Conservation (phyloP, 2,888 invertebrate genomes). For the Pteria penguin region DNA sequence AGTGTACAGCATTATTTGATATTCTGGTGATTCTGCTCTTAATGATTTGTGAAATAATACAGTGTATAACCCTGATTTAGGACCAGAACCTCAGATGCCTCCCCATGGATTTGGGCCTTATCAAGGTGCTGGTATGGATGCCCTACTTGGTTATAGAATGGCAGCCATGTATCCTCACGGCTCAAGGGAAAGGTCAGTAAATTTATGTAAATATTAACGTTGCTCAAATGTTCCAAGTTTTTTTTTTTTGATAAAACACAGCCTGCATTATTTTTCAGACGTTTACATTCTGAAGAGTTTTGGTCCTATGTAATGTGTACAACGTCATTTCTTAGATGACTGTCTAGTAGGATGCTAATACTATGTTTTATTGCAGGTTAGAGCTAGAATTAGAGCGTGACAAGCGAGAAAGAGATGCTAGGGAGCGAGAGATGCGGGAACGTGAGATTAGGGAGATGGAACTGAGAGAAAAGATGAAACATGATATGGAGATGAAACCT, state of each 20-base stretch:
- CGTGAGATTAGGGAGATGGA: slow-evolving; percentile 85
- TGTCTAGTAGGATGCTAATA: no score
- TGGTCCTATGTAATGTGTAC: no score
- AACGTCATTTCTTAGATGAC: no score
- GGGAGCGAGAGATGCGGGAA: slow-evolving; percentile 79
- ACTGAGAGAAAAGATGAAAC: slow-evolving; percentile 91
- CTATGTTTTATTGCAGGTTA: slow-evolving; percentile 70
- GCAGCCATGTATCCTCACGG: slow-evolving; percentile 86
- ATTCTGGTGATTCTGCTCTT: neutral
- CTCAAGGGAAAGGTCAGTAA: slow-evolving; percentile 82
- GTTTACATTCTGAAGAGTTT: no score
- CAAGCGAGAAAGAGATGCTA: slow-evolving; percentile 83
- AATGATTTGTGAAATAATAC: no score
- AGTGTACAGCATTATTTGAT: no score
- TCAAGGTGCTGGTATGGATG: slow-evolving; percentile 89
- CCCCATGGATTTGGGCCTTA: slow-evolving; percentile 63
- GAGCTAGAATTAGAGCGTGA: slow-evolving; percentile 86
- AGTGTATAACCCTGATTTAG: no score
- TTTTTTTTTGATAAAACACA: no score
- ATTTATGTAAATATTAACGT: no score
- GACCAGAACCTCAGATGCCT: slow-evolving; percentile 60
- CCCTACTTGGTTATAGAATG: slow-evolving; percentile 90
- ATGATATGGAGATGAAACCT: slow-evolving; percentile 86
- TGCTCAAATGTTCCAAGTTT: no score
- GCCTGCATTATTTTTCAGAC: no score